phyloP scores from a whole-genome alignment of 2,113 vertebrate genomes.

The Pseudolaguvia tuberculata region DNA sequence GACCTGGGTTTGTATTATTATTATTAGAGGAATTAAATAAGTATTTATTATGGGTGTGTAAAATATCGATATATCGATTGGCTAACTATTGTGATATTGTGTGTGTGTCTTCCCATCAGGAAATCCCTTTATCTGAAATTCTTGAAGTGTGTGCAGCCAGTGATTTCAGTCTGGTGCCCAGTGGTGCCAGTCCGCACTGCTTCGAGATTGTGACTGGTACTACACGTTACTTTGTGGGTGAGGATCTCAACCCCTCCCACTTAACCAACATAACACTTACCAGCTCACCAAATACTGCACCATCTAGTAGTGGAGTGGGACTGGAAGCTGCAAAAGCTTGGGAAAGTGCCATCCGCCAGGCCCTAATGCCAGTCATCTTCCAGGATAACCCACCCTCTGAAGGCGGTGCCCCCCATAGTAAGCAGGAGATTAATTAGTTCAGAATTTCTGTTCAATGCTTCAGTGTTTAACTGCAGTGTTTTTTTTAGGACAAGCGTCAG shows the following conservation, averaged over 20 bases:
- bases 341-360: constrained; percentile 82
- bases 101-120: constrained; percentile 59
- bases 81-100: no score
- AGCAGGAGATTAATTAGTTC: constrained; percentile 42
- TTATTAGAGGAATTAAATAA: no score
- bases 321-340: constrained; percentile 76
- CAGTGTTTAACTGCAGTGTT: neutral
- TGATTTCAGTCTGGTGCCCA: constrained; percentile 72
- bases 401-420: constrained; percentile 74
- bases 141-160: constrained; percentile 71
- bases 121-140: constrained; percentile 84
- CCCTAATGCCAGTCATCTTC: constrained; percentile 84
- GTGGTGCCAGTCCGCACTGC: constrained; percentile 79
- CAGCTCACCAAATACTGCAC: constrained; percentile 61
- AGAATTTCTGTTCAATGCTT: neutral
- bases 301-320: constrained; percentile 72
- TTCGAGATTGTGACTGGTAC: constrained; percentile 81
- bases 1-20: no score
- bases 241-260: constrained; percentile 65
- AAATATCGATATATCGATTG: no score
- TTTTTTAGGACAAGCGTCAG: constrained; percentile 78
- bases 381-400: constrained; percentile 72
- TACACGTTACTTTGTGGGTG: constrained; percentile 81
- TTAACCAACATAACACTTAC: constrained; percentile 47
- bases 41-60: no score